Percentiles rank a stretch among this genome's conserved stretches.
Conservation (phyloP, 2,113 vertebrate genomes). For the Elephas maximus region DNA sequence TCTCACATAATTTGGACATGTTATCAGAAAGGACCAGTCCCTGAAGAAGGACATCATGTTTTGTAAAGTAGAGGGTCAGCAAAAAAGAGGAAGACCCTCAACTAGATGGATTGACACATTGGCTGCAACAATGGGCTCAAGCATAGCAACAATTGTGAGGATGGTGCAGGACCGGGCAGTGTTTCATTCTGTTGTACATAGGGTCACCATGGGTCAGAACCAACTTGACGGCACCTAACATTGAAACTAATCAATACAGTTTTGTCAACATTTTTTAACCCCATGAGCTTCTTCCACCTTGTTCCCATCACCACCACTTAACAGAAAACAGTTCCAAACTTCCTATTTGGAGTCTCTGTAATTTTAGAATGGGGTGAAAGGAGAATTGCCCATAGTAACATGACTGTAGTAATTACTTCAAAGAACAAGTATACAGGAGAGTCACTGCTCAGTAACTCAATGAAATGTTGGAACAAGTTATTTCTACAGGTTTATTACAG, state of each 20-base stretch:
- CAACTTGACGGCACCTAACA: not conserved
- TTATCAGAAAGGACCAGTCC: no score
- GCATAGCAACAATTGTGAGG: not conserved
- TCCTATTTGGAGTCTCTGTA: not conserved
- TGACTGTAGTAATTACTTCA: not conserved
- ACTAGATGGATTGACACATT: not conserved
- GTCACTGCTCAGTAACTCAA: not conserved
- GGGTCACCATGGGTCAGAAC: not conserved
- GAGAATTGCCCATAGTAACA: not conserved
- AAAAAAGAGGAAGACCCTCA: not conserved
- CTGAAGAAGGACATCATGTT: no score
- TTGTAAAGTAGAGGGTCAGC: not conserved
- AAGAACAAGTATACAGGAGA: not conserved
- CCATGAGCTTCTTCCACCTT: not conserved
- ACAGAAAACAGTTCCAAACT: not conserved
- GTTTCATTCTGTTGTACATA: not conserved
- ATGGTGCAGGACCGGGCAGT: not conserved
- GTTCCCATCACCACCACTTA: not conserved
- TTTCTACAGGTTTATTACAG: slow-evolving; percentile 9
- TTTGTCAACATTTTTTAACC: not conserved
- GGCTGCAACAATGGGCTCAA: not conserved
- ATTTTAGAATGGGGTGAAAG: not conserved
- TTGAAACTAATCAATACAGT: not conserved
- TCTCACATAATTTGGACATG: not conserved
- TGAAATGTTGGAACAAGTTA: not conserved